Conservation (phyloP, 2,797 vertebrate genomes). For the Heteromormyrus szaboi region DNA sequence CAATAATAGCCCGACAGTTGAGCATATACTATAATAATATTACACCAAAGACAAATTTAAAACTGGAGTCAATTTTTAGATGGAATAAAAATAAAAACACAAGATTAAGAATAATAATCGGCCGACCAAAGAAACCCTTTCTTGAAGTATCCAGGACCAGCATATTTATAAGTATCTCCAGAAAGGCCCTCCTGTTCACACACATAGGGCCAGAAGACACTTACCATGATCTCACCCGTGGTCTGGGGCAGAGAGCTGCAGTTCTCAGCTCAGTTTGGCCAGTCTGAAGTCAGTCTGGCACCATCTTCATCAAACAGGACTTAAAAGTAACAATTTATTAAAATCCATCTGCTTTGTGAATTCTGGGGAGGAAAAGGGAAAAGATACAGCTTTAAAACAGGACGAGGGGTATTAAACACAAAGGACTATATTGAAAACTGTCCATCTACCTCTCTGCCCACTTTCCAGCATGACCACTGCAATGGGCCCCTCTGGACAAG, state of each 20-base stretch:
- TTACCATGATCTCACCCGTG: neutral
- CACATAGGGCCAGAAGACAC: neutral
- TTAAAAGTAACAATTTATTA: conserved; percentile 38
- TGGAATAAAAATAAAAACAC: neutral
- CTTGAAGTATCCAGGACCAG: neutral
- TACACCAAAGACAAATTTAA: neutral
- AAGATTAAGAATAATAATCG: neutral
- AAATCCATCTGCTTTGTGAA: conserved; percentile 36
- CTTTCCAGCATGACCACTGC: neutral
- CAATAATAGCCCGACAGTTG: neutral
- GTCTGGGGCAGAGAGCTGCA: neutral
- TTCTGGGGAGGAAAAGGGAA: conserved; percentile 33
- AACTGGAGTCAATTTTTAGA: neutral
- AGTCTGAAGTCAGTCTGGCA: neutral
- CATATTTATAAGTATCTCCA: neutral
- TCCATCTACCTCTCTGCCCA: conserved; percentile 13
- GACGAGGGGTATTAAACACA: neutral
- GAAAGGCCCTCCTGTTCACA: neutral
- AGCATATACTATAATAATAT: neutral
- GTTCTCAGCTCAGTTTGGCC: neutral
- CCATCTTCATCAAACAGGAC: conserved; percentile 29
- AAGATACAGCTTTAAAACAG: conserved; percentile 20
- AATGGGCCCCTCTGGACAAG: neutral
- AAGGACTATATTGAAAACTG: conserved; percentile 10
- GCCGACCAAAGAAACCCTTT: neutral